A percentile compares a stretch with the other conserved stretches of the same genome.
These are phyloP conservation scores for Ctenomys sociabilis DNA, from an alignment of 2,113 vertebrate species.

Conservation along the genomic window DNA sequence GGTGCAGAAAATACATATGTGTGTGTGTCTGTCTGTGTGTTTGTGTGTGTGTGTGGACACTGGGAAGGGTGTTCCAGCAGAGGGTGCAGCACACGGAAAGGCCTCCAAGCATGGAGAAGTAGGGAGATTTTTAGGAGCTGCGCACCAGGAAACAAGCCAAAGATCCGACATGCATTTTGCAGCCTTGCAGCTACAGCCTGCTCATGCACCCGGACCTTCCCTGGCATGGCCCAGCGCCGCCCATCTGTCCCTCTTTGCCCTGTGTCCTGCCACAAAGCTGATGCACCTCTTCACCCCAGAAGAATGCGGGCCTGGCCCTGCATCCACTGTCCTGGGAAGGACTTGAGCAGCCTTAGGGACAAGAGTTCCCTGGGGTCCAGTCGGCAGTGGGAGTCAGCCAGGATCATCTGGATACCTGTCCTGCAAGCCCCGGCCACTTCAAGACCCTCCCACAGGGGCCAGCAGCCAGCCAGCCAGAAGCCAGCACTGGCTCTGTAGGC, in stretches of 20 bases:
- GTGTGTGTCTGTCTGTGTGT: rapidly evolving
- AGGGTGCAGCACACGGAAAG: background rate
- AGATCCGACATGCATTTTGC: background rate
- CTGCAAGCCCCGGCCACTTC: background rate
- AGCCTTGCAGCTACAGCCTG: background rate
- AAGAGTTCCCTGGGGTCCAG: background rate
- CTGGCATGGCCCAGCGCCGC: background rate
- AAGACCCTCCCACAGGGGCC: no score
- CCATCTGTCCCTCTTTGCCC: background rate
- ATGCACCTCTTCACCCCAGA: background rate
- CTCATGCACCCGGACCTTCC: background rate
- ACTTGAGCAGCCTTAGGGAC: background rate
- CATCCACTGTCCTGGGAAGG: background rate
- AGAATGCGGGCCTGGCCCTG: background rate
- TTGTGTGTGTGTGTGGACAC: background rate
- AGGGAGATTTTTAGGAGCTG: background rate
- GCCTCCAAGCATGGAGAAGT: background rate
- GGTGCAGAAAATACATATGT: background rate
- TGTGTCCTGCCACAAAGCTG: background rate
- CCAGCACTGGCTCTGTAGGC: rapidly evolving
- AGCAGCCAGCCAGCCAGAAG: background rate
- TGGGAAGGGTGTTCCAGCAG: background rate
- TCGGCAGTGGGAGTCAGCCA: background rate
- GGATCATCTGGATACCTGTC: background rate
- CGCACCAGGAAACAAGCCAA: background rate